phyloP scores from a whole-genome alignment of 2,888 invertebrate species.

The Eudemis profundana region DNA sequence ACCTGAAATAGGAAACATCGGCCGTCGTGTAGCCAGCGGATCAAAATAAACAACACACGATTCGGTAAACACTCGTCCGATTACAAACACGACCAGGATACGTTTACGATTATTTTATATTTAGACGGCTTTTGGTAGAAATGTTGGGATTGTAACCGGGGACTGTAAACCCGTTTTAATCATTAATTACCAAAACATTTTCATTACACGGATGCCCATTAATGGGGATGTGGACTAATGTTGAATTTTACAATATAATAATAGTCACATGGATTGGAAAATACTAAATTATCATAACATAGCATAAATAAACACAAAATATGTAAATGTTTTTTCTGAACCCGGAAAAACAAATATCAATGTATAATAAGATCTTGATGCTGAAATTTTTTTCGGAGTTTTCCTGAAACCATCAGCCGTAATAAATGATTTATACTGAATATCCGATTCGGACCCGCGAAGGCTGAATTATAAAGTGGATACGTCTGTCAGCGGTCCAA shows the following conservation, averaged over 20 bases:
- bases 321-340: not conserved
- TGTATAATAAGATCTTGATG: too few species aligned
- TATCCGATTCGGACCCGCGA: constrained; percentile 1
- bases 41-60: constrained; percentile 24
- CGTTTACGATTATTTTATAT: constrained; percentile 42
- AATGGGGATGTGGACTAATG: too few species aligned
- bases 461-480: constrained; percentile 17
- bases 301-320: not conserved
- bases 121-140: constrained; percentile 38
- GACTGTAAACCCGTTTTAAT: too few species aligned
- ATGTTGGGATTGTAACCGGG: not conserved
- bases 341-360: too few species aligned
- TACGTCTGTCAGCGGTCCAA: constrained; percentile 15
- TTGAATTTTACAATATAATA: too few species aligned
- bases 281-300: too few species aligned
- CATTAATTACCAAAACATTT: too few species aligned
- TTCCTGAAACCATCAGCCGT: not conserved
- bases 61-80: constrained; percentile 34
- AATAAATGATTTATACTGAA: not conserved
- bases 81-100: constrained; percentile 41
- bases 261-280: too few species aligned
- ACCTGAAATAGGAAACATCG: constrained; percentile 20
- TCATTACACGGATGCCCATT: too few species aligned
- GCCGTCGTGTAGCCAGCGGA: not conserved
- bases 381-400: not conserved